These are phyloP conservation scores for Pampus argenteus DNA, from an alignment of 2,797 vertebrate genomes.

Conservation along the genomic window DNA sequence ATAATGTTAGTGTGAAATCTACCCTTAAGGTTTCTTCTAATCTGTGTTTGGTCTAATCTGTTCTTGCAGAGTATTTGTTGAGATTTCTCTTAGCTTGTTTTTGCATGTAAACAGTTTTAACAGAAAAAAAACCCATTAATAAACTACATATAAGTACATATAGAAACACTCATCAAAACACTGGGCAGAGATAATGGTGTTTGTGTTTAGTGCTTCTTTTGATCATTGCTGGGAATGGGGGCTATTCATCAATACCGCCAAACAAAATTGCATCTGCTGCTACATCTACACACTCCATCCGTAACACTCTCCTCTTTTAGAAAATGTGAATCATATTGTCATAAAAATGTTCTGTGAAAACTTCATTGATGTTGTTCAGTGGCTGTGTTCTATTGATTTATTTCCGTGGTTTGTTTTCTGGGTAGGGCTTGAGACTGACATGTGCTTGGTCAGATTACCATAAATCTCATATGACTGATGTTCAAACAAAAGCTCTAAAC, in stretches of 20 bases:
- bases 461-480: slow-evolving; percentile 11
- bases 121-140: no score
- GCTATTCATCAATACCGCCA: slow-evolving; percentile 28
- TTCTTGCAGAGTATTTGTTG: neutral
- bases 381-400: slow-evolving; percentile 47
- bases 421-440: slow-evolving; percentile 13
- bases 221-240: slow-evolving; percentile 38
- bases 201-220: slow-evolving; percentile 44
- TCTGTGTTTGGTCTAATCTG: slow-evolving; percentile 30
- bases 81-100: slow-evolving; percentile 9
- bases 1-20: slow-evolving; percentile 49
- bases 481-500: slow-evolving; percentile 16
- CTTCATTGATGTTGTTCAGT: slow-evolving; percentile 28
- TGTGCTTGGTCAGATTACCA: slow-evolving; percentile 20
- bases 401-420: slow-evolving; percentile 49
- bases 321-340: slow-evolving; percentile 16
- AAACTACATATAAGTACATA: no score
- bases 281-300: slow-evolving; percentile 16
- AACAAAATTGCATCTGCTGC: slow-evolving; percentile 38
- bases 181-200: slow-evolving; percentile 31
- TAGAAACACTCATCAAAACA: slow-evolving; percentile 8
- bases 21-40: slow-evolving; percentile 32
- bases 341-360: slow-evolving; percentile 22
- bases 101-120: slow-evolving; percentile 32
- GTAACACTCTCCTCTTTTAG: slow-evolving; percentile 7